Evolutionary conservation across 2,888 invertebrate genomes (phyloP), one percentile per base, ranked within the genome.

Genomic region (Leucophenga montana): DNA sequence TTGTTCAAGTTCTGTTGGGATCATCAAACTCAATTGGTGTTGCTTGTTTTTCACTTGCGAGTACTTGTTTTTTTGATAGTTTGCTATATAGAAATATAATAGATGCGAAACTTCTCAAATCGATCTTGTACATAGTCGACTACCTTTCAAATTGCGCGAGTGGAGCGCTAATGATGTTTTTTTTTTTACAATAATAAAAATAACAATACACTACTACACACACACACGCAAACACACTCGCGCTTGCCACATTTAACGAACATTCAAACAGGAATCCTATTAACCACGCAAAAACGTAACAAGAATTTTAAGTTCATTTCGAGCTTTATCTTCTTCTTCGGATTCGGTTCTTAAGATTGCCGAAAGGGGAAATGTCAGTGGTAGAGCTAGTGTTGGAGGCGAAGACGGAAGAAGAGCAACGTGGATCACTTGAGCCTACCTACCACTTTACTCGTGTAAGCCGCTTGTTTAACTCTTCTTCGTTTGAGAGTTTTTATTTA

Each of bases 251-350:
- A 64, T 31, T 33, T 20, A 18, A 64, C 64, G 18, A 64, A n/a
- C 65, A 31, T 39, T 20, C 54, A 20, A 39, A 69, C 73, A 69
- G 77, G 74, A 80, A 77, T 76, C 78, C 73, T 73, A 80, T 80
- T 76, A 79, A 75, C 71, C 73, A 77, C 66, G 71, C 74, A 74
- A 76, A 39, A 72, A 80, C 76, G 75, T 76, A 74, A 71, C 54
- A 71, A 76, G 82, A 80, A 83, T 83, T 82, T 82, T 68, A 82
- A 77, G 75, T 79, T 73, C 72, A 71, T 72, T 71, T 71, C 68
- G 66, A 70, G 69, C 61, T 61, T 70, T 68, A 66, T 68, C 68
- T 68, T 69, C 68, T 39, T 39, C 39, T 39, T 39, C 39, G 39
- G 9, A 39, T 39, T 39, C 39, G 39, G 11, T 39, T 39, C 39